A percentile compares a stretch with the other conserved stretches of the same genome.
These are phyloP conservation scores for Drosophila jambulina DNA, from an alignment of 1,140 invertebrate species.

Conservation along the genomic window DNA sequence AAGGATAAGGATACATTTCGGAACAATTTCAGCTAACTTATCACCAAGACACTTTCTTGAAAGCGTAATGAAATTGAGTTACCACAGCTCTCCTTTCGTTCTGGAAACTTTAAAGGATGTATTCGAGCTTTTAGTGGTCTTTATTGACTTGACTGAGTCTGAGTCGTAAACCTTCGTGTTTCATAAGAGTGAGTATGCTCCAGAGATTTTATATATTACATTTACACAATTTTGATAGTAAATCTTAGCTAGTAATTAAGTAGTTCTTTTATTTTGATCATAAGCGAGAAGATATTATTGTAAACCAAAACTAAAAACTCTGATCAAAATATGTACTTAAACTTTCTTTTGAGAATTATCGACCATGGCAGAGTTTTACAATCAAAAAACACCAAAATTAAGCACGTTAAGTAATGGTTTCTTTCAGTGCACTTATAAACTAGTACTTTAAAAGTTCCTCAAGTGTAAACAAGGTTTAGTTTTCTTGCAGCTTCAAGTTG, in stretches of 20 bases:
- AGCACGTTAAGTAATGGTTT: not conserved
- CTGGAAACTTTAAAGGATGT: not conserved
- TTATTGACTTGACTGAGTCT: not conserved
- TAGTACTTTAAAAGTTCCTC: not conserved
- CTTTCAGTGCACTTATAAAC: not conserved
- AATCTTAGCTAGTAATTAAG: not conserved
- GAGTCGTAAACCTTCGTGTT: too few species aligned
- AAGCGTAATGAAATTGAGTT: too few species aligned
- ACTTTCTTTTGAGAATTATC: not conserved
- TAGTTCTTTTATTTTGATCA: fast-evolving
- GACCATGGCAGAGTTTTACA: not conserved
- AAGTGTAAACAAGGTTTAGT: not conserved
- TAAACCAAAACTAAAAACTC: not conserved
- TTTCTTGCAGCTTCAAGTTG: not conserved
- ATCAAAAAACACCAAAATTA: not conserved
- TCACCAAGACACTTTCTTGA: too few species aligned
- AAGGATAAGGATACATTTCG: not conserved
- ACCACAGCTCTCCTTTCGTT: not conserved
- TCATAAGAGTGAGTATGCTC: too few species aligned
- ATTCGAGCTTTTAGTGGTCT: not conserved
- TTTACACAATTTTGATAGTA: too few species aligned
- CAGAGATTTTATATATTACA: too few species aligned
- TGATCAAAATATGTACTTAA: not conserved
- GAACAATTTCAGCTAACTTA: too few species aligned
- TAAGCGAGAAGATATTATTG: not conserved